Base-by-base conservation (phyloP, 2,797 vertebrate genomes). In the Yasuhikotakia modesta region DNA sequence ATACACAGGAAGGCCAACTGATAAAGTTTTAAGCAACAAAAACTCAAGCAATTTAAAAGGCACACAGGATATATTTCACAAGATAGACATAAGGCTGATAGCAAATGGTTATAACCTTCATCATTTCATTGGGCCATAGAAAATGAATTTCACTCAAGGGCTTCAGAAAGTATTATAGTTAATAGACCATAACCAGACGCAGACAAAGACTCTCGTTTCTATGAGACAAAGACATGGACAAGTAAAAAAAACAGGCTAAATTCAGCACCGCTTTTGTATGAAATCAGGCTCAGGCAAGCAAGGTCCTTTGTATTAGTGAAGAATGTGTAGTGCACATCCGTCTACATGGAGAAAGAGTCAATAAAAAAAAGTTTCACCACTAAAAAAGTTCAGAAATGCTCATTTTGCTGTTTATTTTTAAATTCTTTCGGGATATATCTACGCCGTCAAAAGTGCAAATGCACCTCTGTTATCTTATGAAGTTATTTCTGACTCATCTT, bases 61-160 rank as follows among this genome's bases (percentile, higher is more conserved):
- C 3, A 70, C 19, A 32, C 57, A 27, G 43, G 45, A 70, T 60
- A 55, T 11, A 32, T 16, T 8, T 14, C 11, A 6, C 58, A 11
- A 57, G 52, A 50, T 48, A 75, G 39, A 60, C 39, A 55, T 30
- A 64, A 57, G 16, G 45, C 19, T 75, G 65, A 45, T 74, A 16
- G 65, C 53, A 68, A 52, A 68, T 84, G 69, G 77, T 71, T 65
- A 80, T 71, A 80, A 75, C 67, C 39, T 65, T 80, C 73, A 73
- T 76, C 10, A 67, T 80, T 50, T 46, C 45, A 46, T 50, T 75
- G 53, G 13, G 66, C 73, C 73, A 64, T 45, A 63, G 57, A 67
- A 81, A 79, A 75, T 24, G 68, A 70, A 71, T 75, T 22, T 78
- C 27, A 35, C n/a, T 43, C 70, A 79, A 48, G 63, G 69, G 61